These are phyloP conservation scores for Ophion ellenae DNA, from an alignment of 2,888 invertebrate genomes.

Conservation along the genomic window DNA sequence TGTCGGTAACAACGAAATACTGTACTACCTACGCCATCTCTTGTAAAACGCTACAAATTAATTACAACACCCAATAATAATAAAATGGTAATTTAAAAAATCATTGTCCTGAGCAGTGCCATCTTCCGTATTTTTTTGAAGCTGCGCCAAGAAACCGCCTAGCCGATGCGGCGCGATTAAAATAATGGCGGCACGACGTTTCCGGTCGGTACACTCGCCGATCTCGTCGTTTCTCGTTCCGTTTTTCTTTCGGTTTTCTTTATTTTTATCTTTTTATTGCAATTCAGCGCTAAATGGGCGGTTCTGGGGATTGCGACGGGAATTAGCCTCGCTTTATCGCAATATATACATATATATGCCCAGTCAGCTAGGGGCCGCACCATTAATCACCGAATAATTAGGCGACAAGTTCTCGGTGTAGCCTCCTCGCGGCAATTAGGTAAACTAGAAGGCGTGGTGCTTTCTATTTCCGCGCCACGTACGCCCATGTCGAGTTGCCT, in stretches of 20 bases:
- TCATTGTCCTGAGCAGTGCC: not conserved
- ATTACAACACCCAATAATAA: no score
- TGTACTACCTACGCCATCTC: no score
- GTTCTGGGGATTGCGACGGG: slow-evolving; percentile 57
- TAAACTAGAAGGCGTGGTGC: slow-evolving; percentile 81
- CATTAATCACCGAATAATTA: slow-evolving; percentile 82
- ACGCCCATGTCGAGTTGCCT: slow-evolving; percentile 64
- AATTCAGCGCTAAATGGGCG: slow-evolving; percentile 15
- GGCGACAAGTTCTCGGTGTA: slow-evolving; percentile 80
- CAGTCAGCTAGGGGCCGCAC: slow-evolving; percentile 58
- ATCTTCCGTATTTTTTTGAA: not conserved
- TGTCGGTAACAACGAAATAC: no score
- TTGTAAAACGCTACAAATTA: no score
- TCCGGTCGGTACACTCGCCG: not conserved
- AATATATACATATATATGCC: slow-evolving; percentile 48
- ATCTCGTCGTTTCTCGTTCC: not conserved
- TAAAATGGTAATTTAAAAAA: not conserved
- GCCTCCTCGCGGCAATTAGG: slow-evolving; percentile 80
- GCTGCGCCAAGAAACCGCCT: not conserved
- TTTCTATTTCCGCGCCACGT: slow-evolving; percentile 79
- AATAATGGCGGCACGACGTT: not conserved
- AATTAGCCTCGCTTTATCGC: slow-evolving; percentile 80
- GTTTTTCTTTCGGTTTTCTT: not conserved
- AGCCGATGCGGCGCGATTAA: not conserved
- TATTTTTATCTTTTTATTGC: not conserved